phyloP scores from a whole-genome alignment of 1,140 invertebrate genomes.

The Theocolax elegans region DNA sequence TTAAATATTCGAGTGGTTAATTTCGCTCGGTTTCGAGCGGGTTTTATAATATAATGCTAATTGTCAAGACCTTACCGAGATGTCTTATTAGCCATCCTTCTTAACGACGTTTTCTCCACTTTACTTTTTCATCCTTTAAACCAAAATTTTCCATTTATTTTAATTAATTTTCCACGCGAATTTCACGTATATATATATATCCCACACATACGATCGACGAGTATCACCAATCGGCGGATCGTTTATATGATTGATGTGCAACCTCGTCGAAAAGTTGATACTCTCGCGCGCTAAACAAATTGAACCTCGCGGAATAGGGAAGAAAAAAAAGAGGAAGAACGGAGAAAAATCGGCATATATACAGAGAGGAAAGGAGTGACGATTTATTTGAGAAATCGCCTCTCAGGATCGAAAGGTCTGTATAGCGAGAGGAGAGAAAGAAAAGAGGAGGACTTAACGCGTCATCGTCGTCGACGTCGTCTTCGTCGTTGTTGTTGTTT shows the following conservation, averaged over 20 bases:
- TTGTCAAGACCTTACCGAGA: neutral
- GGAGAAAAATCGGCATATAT: no score
- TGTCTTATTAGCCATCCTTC: neutral
- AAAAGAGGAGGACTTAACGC: no score
- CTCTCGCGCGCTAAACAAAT: neutral
- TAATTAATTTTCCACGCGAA: no score
- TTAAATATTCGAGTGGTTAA: slow-evolving; percentile 28
- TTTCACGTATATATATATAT: no score
- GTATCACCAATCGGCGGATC: neutral
- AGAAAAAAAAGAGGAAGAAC: neutral
- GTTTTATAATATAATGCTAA: slow-evolving; percentile 4
- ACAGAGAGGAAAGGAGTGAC: slow-evolving; percentile 23
- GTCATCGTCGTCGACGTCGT: no score
- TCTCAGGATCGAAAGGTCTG: slow-evolving; percentile 14
- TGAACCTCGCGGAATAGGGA: neutral
- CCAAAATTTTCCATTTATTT: no score
- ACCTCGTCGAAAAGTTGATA: neutral
- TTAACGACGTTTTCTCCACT: no score
- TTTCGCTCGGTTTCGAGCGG: neutral
- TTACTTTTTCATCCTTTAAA: no score
- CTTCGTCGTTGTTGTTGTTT: slow-evolving; percentile 47
- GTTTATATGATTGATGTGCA: neutral
- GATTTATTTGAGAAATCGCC: slow-evolving; percentile 57
- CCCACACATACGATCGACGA: no score
- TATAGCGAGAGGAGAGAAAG: no score